These are phyloP conservation scores for Condylura cristata DNA, from an alignment of 2,113 vertebrate species.

Conservation along the genomic window DNA sequence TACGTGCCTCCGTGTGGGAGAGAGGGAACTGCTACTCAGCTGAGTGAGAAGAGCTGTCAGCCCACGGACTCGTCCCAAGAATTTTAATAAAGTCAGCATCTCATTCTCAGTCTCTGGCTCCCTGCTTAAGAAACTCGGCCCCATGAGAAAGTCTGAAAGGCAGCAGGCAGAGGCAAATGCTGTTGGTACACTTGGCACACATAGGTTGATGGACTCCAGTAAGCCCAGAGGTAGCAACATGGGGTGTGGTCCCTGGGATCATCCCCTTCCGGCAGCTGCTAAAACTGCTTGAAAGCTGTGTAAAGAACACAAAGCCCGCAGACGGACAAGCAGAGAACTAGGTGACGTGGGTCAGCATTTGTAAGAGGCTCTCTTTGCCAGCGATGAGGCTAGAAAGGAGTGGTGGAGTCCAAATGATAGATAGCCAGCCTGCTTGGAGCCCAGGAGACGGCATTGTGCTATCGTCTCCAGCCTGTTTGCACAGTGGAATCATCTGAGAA, in stretches of 20 bases:
- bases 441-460: not conserved
- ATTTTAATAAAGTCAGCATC: conserved; percentile 25
- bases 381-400: not conserved
- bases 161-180: not conserved
- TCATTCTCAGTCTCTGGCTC: conserved; percentile 11
- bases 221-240: not conserved
- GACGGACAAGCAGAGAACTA: not conserved
- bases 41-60: not conserved
- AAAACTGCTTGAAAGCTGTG: not conserved
- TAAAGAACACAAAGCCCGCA: not conserved
- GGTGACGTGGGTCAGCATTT: not conserved
- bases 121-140: not conserved
- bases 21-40: not conserved
- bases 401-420: too few species aligned
- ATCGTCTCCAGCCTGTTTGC: not conserved
- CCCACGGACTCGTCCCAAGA: not conserved
- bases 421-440: not conserved
- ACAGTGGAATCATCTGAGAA: not conserved
- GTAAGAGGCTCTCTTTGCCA: not conserved
- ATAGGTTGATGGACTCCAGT: not conserved
- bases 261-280: not conserved
- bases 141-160: not conserved
- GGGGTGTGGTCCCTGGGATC: not conserved
- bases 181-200: not conserved
- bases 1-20: not conserved